Evolutionary conservation across 2,797 vertebrate genomes (phyloP).

Genomic region (Mycteria americana): DNA sequence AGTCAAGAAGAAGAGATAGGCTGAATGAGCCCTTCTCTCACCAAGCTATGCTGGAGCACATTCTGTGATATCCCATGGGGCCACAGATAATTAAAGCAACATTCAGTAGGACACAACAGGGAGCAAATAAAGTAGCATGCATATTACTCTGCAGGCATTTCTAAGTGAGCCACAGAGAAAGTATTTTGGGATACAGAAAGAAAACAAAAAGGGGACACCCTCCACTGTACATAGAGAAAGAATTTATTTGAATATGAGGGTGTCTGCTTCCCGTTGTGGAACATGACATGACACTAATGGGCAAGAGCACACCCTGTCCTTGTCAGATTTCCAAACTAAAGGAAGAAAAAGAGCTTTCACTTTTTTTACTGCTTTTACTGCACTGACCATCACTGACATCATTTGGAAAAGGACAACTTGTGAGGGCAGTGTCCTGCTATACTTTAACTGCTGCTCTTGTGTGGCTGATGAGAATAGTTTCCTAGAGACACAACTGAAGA

Average conservation of each 20-base stretch:
- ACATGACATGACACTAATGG: background rate
- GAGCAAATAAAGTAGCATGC: background rate
- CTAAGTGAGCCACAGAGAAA: background rate
- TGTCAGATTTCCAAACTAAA: background rate
- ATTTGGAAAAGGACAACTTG: background rate
- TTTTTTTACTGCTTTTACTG: background rate
- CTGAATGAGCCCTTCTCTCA: background rate
- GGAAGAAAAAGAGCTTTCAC: background rate
- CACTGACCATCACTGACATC: background rate
- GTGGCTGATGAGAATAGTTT: background rate
- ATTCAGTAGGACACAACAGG: background rate
- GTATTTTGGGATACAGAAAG: background rate
- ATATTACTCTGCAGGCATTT: background rate
- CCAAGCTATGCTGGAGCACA: background rate
- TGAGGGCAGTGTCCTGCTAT: background rate
- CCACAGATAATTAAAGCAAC: background rate
- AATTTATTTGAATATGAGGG: background rate
- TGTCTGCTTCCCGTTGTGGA: background rate
- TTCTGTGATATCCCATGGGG: background rate
- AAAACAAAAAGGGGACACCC: background rate
- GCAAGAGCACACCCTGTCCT: background rate
- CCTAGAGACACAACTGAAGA: background rate
- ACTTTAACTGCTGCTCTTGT: background rate
- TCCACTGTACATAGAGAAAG: background rate
- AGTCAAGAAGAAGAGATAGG: background rate